These are phyloP conservation scores for Emmelina monodactyla DNA, from an alignment of 2,888 invertebrate genomes.

Conservation along the genomic window DNA sequence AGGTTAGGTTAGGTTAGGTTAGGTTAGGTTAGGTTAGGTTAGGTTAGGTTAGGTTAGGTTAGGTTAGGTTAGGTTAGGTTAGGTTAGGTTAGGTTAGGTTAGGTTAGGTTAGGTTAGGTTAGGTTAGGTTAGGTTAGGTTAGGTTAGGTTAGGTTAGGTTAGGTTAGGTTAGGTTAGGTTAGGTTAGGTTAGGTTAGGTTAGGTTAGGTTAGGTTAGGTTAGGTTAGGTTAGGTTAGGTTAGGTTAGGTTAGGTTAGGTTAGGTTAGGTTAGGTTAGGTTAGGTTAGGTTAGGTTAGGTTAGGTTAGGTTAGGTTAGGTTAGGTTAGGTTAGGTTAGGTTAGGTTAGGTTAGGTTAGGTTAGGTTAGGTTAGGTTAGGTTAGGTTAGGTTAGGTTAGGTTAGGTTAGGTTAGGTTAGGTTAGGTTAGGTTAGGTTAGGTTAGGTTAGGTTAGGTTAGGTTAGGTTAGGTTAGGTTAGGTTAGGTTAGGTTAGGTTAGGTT, in stretches of 20 bases:
- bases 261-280: conserved; percentile 14
- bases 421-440: conserved; percentile 10
- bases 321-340: conserved; percentile 5
- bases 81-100: conserved; percentile 15
- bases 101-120: conserved; percentile 17
- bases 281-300: conserved; percentile 11
- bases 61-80: conserved; percentile 18
- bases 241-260: conserved; percentile 9
- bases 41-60: conserved; percentile 19
- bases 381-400: conserved; percentile 12
- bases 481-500: conserved; percentile 15
- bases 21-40: conserved; percentile 15
- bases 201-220: conserved; percentile 12
- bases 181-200: conserved; percentile 17
- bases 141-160: conserved; percentile 18
- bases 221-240: conserved; percentile 1
- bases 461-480: conserved; percentile 15
- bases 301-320: conserved; percentile 1
- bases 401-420: conserved; percentile 9
- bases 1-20: conserved; percentile 13
- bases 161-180: conserved; percentile 19
- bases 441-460: conserved; percentile 14
- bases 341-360: conserved; percentile 13
- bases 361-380: conserved; percentile 10
- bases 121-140: conserved; percentile 18